Evolutionary conservation across 1,140 invertebrate species (phyloP).

Genomic region (Cepaea nemoralis): DNA sequence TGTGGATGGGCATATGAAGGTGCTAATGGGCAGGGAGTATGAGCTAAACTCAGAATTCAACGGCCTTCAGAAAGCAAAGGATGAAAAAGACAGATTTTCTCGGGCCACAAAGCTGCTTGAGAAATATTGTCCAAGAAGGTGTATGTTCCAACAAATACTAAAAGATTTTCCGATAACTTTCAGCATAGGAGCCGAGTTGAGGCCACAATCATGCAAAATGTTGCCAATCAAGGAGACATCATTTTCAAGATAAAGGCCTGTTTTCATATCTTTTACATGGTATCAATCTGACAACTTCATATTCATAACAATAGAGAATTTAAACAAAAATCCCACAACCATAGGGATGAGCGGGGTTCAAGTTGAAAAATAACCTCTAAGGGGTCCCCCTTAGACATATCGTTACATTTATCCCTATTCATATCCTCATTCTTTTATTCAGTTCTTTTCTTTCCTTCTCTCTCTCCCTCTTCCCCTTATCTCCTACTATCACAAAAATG

Average conservation of each 20-base stretch:
- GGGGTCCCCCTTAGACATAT: no score
- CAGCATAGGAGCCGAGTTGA: slow-evolving; percentile 62
- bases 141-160: slow-evolving; percentile 53
- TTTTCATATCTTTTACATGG: no score
- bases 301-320: no score
- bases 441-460: no score
- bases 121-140: slow-evolving; percentile 57
- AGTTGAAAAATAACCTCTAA: no score
- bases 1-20: slow-evolving; percentile 55
- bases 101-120: slow-evolving; percentile 61
- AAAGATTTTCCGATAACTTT: slow-evolving; percentile 62
- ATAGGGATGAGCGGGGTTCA: no score
- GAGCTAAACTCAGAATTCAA: slow-evolving; percentile 53
- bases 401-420: no score
- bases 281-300: no score
- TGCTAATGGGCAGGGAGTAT: slow-evolving; percentile 52
- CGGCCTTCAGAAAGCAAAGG: slow-evolving; percentile 57
- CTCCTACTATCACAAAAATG: no score
- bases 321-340: no score
- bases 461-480: no score
- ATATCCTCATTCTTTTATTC: no score
- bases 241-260: slow-evolving; percentile 39
- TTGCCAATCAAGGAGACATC: slow-evolving; percentile 60
- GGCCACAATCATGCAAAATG: slow-evolving; percentile 53
- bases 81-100: slow-evolving; percentile 64